phyloP scores from a whole-genome alignment of 1,140 invertebrate species.

The Thalassaphorura encarpata region DNA sequence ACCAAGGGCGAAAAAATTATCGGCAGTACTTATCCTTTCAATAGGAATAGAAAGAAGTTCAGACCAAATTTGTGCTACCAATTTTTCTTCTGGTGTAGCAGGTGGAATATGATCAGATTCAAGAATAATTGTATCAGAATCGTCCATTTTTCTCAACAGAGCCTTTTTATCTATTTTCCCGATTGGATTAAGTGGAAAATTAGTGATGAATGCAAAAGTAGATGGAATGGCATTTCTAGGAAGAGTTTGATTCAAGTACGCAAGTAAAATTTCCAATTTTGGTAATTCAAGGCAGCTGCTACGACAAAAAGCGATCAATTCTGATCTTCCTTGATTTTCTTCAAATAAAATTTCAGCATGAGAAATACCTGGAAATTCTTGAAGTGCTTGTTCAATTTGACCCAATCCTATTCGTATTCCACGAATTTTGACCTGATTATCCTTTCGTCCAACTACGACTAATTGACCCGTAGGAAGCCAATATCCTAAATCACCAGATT shows the following conservation, averaged over 20 bases:
- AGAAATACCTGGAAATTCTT: no score
- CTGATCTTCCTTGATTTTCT: no score
- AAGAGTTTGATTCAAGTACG: no score
- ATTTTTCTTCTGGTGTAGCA: neutral
- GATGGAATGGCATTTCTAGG: no score
- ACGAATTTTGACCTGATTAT: constrained; percentile 3
- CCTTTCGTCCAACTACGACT: neutral
- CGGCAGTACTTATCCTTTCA: neutral
- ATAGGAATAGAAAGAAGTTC: neutral
- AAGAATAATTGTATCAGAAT: neutral
- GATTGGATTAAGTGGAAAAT: no score
- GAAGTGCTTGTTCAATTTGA: constrained; percentile 2
- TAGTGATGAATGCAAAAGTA: no score
- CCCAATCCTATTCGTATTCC: constrained; percentile 5
- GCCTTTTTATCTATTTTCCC: no score
- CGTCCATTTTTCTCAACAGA: no score
- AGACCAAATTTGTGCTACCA: neutral
- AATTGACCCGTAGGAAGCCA: neutral
- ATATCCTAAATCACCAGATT: neutral
- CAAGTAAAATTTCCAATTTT: no score
- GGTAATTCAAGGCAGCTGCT: no score
- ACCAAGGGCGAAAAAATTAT: neutral
- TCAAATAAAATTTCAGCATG: no score
- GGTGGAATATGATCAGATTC: neutral
- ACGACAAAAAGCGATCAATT: no score